These are phyloP conservation scores for Xylocopa sonorina DNA, from an alignment of 1,140 invertebrate genomes.

Conservation along the genomic window DNA sequence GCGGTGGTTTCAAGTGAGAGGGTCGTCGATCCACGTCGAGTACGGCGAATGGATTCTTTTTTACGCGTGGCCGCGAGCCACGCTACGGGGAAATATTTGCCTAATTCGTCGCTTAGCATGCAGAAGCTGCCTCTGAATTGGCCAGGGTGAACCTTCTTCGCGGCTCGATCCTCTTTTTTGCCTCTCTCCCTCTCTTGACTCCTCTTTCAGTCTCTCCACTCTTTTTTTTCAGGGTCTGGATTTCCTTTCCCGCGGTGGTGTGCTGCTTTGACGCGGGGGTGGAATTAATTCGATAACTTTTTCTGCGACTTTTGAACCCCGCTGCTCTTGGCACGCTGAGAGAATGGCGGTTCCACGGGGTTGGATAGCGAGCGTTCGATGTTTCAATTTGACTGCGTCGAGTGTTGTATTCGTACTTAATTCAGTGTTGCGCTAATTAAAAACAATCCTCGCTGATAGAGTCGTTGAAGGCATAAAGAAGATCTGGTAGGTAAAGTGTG, in stretches of 20 bases:
- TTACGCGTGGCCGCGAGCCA: constrained; percentile 22
- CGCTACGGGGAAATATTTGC: constrained; percentile 24
- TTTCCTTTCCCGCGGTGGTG: neutral
- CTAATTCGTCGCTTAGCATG: constrained; percentile 46
- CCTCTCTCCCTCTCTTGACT: neutral
- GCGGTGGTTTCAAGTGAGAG: neutral
- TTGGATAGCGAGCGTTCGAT: no score
- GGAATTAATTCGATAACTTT: constrained; percentile 24
- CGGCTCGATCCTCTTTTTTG: no score
- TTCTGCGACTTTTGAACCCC: neutral
- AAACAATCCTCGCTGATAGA: no score
- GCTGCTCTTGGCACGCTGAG: neutral
- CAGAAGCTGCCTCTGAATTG: constrained; percentile 13
- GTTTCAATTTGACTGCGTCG: no score
- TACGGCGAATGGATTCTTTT: constrained; percentile 33
- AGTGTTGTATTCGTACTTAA: no score
- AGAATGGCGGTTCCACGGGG: neutral
- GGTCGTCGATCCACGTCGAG: neutral
- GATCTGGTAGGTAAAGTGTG: no score
- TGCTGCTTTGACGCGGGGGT: neutral
- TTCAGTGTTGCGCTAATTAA: no score
- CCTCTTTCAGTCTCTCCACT: neutral
- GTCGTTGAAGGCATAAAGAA: no score
- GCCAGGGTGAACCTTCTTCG: constrained; percentile 15
- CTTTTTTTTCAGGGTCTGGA: no score